Evolutionary conservation across 2,113 vertebrate genomes (phyloP), one percentile per base, ranked within the genome.

Genomic region (Catagonus wagneri): DNA sequence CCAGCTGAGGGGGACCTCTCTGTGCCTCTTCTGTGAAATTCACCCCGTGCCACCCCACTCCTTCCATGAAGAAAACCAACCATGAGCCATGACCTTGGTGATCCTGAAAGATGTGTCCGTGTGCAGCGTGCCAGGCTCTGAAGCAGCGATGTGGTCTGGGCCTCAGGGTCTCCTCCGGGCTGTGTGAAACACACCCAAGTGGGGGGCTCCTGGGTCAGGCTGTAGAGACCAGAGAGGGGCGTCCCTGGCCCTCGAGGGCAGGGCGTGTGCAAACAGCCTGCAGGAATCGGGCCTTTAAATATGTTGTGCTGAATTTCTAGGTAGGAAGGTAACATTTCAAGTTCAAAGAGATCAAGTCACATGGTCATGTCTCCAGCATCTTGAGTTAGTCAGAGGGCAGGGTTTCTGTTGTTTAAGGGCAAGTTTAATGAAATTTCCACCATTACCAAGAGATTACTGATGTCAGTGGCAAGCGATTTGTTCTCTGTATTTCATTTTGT

Each of bases 81-180:
- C 86, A 0, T 0, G 9, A 27, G 13, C 50, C 63, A 7, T 36
- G 10, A 6, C 79, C 74, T 20, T 32, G 6, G 60, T 6, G 0
- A 3, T 2, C 44, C 44, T 0, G 1, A 15, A 2, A 36, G 65
- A 25, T 0, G 6, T 19, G 34, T 29, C 8, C 8, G 5, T n/a
- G 61, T 3, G 50, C 2, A 1, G 0, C 0, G 0, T 29, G 60
- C 19, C 27, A 3, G 39, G 80, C 81, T 89, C 68, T 10, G 10
- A 7, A 0, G 6, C 6, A 1, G 54, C 66, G 17, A 3, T 0
- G 10, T 1, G 14, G 39, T 7, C 0, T 0, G 1, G n/a, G 36
- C 4, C 22, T 17, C 12, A 0, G 1, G 63, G n/a, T 10, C 63
- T 7, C 5, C 39, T 76, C 14, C 68, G 12, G 0, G 10, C 52